Conservation (phyloP, 2,113 vertebrate species). For the Cebidichthys violaceus region DNA sequence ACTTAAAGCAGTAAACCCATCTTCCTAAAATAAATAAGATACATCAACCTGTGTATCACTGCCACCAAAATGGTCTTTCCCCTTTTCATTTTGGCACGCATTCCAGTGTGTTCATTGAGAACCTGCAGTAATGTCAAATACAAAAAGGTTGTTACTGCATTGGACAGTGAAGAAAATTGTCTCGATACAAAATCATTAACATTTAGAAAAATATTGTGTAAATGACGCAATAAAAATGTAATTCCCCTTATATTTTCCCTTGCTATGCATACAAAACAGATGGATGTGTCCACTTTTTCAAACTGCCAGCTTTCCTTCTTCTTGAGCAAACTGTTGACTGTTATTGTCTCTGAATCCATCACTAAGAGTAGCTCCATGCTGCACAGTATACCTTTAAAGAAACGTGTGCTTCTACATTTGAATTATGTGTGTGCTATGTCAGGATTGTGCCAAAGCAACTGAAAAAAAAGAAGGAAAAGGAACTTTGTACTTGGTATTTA, state of each 20-base stretch:
- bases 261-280: background rate
- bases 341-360: background rate
- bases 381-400: background rate
- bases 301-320: background rate
- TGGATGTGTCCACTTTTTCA: background rate
- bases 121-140: background rate
- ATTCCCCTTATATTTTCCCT: background rate
- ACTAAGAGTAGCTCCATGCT: background rate
- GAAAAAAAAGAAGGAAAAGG: background rate
- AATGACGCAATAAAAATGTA: background rate
- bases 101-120: background rate
- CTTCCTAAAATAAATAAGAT: background rate
- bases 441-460: background rate
- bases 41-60: background rate
- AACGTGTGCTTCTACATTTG: background rate
- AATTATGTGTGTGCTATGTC: background rate
- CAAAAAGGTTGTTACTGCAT: background rate
- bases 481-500: background rate
- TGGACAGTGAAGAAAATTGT: background rate
- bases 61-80: background rate
- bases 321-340: background rate
- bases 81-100: background rate
- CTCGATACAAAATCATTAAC: background rate
- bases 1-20: background rate
- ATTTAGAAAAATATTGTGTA: background rate